A percentile compares a stretch with the other conserved stretches of the same genome.
Conservation (phyloP, 2,113 vertebrate genomes). For the human region DNA sequence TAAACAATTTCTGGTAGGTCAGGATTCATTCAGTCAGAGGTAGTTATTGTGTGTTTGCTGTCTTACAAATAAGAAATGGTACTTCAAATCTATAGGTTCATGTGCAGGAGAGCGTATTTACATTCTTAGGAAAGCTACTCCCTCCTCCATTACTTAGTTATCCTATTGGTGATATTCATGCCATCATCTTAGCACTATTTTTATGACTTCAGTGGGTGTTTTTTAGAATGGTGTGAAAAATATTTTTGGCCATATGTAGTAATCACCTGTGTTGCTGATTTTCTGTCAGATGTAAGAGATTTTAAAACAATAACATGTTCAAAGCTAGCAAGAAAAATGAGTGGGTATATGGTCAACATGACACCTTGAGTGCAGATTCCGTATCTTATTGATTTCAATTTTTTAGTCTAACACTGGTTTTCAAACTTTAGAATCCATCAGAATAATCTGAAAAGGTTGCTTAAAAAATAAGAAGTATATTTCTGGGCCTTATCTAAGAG, state of each 20-base stretch:
- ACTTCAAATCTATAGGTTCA: neutral
- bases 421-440: neutral
- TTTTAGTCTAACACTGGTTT: conserved; percentile 15
- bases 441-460: neutral
- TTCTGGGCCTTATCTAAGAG: neutral
- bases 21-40: neutral
- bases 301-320: conserved; percentile 24
- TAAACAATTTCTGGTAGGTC: neutral
- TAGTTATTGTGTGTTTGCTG: neutral
- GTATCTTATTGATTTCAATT: neutral
- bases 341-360: neutral
- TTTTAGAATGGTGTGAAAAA: neutral
- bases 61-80: conserved; percentile 20
- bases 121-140: neutral
- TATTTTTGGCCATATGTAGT: neutral
- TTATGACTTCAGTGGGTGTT: neutral
- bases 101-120: neutral
- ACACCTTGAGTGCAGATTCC: neutral
- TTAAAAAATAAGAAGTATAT: neutral
- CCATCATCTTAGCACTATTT: neutral
- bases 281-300: neutral
- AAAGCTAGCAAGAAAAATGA: neutral
- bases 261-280: neutral
- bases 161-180: neutral
- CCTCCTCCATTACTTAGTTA: neutral